These are phyloP conservation scores for Agonopterix alstromeriana DNA, from an alignment of 2,888 invertebrate genomes.

Conservation along the genomic window DNA sequence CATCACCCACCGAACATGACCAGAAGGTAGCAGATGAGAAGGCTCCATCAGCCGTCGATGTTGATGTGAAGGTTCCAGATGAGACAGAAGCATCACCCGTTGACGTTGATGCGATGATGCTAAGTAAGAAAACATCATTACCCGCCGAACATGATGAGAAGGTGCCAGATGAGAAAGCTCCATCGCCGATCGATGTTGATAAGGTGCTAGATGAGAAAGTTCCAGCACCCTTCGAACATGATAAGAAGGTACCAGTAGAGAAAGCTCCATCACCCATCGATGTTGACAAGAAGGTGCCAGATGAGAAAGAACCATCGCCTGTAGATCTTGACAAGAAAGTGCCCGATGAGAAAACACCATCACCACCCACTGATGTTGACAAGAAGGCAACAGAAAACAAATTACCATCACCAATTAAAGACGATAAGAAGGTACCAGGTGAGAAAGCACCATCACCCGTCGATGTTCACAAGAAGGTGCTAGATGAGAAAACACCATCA, in stretches of 20 bases:
- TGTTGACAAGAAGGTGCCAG: not conserved
- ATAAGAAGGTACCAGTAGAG: constrained; percentile 11
- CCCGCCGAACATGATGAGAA: not conserved
- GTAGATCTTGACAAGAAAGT: constrained; percentile 2
- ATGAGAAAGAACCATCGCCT: constrained; percentile 6
- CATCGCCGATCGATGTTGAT: constrained; percentile 1
- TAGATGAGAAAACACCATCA: constrained; percentile 8
- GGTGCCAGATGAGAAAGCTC: not conserved
- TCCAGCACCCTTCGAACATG: constrained; percentile 4
- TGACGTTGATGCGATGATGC: not conserved
- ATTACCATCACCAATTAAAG: too few species aligned
- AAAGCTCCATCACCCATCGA: not conserved
- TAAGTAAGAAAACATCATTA: not conserved
- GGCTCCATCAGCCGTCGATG: not conserved
- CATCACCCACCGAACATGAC: not conserved
- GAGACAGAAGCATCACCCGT: not conserved
- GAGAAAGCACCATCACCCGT: not conserved
- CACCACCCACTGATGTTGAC: not conserved
- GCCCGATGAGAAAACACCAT: constrained; percentile 9
- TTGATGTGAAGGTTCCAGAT: not conserved
- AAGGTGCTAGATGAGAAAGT: constrained; percentile 5
- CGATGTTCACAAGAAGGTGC: not conserved
- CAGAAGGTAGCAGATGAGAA: not conserved
- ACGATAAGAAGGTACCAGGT: not conserved
- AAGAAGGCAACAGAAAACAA: too few species aligned